These are phyloP conservation scores for Gasteruption jaculator DNA, from an alignment of 2,888 invertebrate genomes.

Conservation along the genomic window DNA sequence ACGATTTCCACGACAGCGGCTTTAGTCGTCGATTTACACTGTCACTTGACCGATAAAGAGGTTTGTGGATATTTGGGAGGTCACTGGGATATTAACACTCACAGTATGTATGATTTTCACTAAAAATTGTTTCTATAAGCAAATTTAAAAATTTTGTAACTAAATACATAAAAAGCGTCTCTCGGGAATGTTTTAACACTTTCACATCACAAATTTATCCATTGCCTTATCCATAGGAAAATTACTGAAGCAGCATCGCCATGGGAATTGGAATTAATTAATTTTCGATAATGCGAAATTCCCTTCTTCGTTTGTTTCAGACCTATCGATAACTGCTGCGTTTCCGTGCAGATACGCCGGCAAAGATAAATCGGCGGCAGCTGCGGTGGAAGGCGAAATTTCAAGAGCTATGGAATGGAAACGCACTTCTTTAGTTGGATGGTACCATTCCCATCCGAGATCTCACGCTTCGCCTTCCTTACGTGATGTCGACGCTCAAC, in stretches of 20 bases:
- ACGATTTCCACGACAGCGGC: conserved; percentile 83
- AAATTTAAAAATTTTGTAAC: neutral
- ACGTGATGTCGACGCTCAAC: conserved; percentile 85
- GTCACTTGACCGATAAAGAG: conserved; percentile 89
- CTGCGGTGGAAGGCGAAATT: conserved; percentile 76
- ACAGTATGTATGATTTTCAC: conserved; percentile 65
- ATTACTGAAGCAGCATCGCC: too few relatives aligned
- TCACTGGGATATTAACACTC: conserved; percentile 89
- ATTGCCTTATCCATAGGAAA: too few relatives aligned
- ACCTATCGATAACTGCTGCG: conserved; percentile 79
- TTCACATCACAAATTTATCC: too few relatives aligned
- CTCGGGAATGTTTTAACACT: too few relatives aligned
- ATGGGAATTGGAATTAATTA: too few relatives aligned
- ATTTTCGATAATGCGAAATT: too few relatives aligned
- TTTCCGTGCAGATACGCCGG: conserved; percentile 84
- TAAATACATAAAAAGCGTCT: too few relatives aligned
- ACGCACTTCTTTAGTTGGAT: conserved; percentile 80
- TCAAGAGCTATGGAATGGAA: conserved; percentile 78
- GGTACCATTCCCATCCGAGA: conserved; percentile 94
- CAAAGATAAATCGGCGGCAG: conserved; percentile 71
- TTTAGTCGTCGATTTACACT: conserved; percentile 87
- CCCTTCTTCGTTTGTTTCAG: conserved; percentile 62
- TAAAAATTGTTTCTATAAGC: conserved; percentile 6
- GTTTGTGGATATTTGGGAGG: conserved; percentile 95
- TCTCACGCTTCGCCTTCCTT: conserved; percentile 83